These are phyloP conservation scores for Diploptera punctata DNA, from an alignment of 2,888 invertebrate species.

Conservation along the genomic window DNA sequence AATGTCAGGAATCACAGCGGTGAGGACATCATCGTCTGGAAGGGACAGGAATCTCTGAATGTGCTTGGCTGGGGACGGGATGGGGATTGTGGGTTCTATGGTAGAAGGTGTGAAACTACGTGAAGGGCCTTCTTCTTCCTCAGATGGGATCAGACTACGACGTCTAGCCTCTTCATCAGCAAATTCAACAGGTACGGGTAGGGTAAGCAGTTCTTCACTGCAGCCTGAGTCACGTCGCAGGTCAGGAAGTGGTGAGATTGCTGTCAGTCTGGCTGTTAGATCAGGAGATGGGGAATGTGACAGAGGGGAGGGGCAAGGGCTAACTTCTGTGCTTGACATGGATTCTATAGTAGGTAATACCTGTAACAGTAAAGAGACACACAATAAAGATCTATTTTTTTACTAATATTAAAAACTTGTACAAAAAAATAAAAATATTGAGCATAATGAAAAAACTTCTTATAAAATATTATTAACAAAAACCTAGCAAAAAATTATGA, in stretches of 20 bases:
- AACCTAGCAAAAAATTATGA: too few species aligned
- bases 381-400: too few species aligned
- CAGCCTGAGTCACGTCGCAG: conserved; percentile 66
- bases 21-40: conserved; percentile 21
- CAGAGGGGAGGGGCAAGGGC: conserved; percentile 60
- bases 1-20: conserved; percentile 1
- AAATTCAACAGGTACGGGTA: conserved; percentile 80
- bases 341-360: conserved; percentile 56
- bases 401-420: too few species aligned
- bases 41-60: conserved; percentile 2
- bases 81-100: not conserved
- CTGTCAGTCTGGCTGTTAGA: conserved; percentile 55
- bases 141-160: conserved; percentile 54
- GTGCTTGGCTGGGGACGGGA: not conserved
- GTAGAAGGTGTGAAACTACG: not conserved
- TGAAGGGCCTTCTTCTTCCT: not conserved
- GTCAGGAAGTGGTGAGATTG: conserved; percentile 72
- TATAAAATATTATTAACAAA: too few species aligned
- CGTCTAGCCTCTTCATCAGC: conserved; percentile 70
- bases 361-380: conserved; percentile 21
- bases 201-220: conserved; percentile 58
- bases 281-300: conserved; percentile 41
- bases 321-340: conserved; percentile 55
- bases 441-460: too few species aligned
- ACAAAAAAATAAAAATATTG: too few species aligned